A percentile compares a stretch with the other conserved stretches of the same genome.
Conservation (phyloP, 2,113 vertebrate species). For the Psilopsiagon aymara region DNA sequence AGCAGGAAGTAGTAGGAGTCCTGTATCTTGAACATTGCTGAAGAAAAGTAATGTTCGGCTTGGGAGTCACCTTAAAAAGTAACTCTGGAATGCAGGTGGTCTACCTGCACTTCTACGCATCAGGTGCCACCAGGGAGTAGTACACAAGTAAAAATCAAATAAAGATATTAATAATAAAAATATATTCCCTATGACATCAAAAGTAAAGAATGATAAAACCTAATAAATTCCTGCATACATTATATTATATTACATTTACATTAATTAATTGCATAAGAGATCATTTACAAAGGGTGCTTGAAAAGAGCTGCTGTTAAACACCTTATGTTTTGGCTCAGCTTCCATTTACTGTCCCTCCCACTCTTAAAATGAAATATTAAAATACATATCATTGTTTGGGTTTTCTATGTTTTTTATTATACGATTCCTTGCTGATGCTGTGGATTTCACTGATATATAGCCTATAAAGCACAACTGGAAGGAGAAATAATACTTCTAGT, state of each 20-base stretch:
- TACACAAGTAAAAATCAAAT: not conserved
- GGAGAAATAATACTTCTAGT: not conserved
- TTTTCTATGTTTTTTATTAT: not conserved
- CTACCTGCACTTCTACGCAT: not conserved
- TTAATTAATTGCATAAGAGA: not conserved
- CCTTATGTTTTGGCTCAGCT: not conserved
- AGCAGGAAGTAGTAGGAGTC: not conserved
- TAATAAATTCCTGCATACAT: not conserved
- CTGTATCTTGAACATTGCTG: not conserved
- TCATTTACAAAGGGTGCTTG: not conserved
- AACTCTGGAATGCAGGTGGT: not conserved
- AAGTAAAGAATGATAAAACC: not conserved
- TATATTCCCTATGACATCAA: not conserved
- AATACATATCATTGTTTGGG: not conserved
- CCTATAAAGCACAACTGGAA: not conserved
- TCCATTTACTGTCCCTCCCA: not conserved
- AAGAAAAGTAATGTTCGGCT: not conserved
- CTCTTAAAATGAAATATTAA: not conserved
- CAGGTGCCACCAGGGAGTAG: not conserved
- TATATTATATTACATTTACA: not conserved
- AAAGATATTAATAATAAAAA: not conserved
- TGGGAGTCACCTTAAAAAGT: not conserved
- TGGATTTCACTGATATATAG: not conserved
- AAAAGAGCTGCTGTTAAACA: not conserved
- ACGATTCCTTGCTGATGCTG: not conserved